phyloP scores from a whole-genome alignment of 2,113 vertebrate species.

The Panurus biarmicus region DNA sequence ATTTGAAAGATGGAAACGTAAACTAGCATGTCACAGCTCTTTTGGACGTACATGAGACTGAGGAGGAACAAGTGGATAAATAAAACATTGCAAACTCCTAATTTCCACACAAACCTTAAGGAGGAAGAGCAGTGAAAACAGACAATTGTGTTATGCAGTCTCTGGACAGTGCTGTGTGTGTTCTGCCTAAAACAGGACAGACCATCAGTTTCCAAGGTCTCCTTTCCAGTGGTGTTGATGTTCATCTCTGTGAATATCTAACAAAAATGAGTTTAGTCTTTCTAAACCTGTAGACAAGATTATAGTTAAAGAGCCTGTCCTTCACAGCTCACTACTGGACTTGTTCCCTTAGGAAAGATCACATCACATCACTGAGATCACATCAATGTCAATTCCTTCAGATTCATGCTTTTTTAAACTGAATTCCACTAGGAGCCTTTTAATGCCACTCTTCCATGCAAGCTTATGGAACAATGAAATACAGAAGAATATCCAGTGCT shows the following conservation, averaged over 20 bases:
- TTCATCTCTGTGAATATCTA: neutral
- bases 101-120: conserved; percentile 25
- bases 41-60: neutral
- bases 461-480: neutral
- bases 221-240: neutral
- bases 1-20: neutral
- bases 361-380: neutral
- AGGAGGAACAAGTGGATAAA: neutral
- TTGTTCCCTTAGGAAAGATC: conserved; percentile 19
- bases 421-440: neutral
- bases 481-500: neutral
- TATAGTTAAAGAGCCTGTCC: neutral
- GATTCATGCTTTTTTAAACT: neutral
- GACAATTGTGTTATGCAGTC: neutral
- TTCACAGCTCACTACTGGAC: neutral
- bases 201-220: neutral
- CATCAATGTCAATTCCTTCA: neutral
- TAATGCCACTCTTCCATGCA: neutral
- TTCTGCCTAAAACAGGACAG: neutral
- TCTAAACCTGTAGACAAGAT: neutral
- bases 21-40: neutral
- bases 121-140: conserved; percentile 27
- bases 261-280: neutral
- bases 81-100: neutral
- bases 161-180: neutral